Base-by-base conservation (phyloP, 2,797 vertebrate genomes). In the Ara ararauna region DNA sequence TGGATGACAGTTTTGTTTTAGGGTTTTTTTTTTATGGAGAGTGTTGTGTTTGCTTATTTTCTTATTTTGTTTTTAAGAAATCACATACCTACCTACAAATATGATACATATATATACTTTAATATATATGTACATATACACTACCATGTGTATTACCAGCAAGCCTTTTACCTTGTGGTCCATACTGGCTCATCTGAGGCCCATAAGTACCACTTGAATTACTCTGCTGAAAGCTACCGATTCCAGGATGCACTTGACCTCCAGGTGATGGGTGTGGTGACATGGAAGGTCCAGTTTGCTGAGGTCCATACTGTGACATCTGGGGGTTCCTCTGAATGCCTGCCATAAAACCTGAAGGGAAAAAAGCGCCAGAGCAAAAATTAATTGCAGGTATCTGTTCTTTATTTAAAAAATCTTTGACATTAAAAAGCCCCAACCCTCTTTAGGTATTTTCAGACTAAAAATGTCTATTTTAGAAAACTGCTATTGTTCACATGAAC, bases 161-260 rank as follows among this genome's bases (percentile, higher is more conserved):
- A 82, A 79, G 40, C 32, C 27, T 66, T 97, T 94, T 97, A 99
- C 99, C 99, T 99, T 99, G 99, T 94, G 98, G 98, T 97, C 98
- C 99, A 90, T 99, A 99, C 86, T 99, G 99, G 94, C 98, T 98
- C 97, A 99, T 98, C 96, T 99, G 99, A 79, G 99, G 97, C 96
- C 99, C 99, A 16, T 99, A 99, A 88, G 98, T 97, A 95, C 98
- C 98, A 53, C 98, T 96, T 60, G 98, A 98, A 93, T 98, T 98
- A 90, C 98, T 98, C 97, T 99, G 99, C 95, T 98, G 98, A 97
- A 99, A 99, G 89, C 98, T 97, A 94, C 98, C 94, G 89, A 99
- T 98, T 72, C 98, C 98, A 83, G 98, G 98, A 96, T 99, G 99
- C 97, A 99, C 96, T 72, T 99, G 98, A 79, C 98, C 98, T 93